These are phyloP conservation scores for Elgaria multicarinata DNA, from an alignment of 2,113 vertebrate species.

Conservation along the genomic window DNA sequence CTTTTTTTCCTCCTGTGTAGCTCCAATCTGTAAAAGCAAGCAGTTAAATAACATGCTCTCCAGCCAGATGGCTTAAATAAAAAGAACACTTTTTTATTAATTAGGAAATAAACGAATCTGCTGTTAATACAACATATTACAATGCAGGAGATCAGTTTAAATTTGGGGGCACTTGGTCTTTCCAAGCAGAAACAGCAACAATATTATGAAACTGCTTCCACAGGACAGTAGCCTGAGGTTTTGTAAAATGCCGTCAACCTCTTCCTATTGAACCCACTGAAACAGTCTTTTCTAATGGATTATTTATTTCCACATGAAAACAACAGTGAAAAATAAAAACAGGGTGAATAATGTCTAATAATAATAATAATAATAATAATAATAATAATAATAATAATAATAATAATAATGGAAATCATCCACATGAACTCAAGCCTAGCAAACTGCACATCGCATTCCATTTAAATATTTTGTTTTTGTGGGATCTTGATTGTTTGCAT, in stretches of 20 bases:
- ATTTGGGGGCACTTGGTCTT: conserved; percentile 40
- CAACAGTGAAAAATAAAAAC: not conserved
- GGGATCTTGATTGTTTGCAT: not conserved
- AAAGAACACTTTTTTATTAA: conserved; percentile 76
- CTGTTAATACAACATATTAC: conserved; percentile 76
- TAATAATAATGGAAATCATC: not conserved
- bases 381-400: too few species aligned
- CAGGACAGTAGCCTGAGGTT: not conserved
- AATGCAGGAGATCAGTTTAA: conserved; percentile 62
- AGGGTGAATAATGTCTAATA: not conserved
- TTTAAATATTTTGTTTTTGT: not conserved
- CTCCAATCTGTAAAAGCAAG: conserved; percentile 70
- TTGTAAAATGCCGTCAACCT: not conserved
- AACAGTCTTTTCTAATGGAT: not conserved
- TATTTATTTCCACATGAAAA: not conserved
- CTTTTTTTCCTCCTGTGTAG: conserved; percentile 69
- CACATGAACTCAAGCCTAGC: not conserved
- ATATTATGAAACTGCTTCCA: not conserved
- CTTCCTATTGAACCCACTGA: not conserved
- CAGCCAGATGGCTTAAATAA: conserved; percentile 76
- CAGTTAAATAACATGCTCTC: conserved; percentile 75
- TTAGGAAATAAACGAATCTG: conserved; percentile 77
- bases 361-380: not conserved
- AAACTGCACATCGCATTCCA: not conserved
- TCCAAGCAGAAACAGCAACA: conserved; percentile 9